Evolutionary conservation across 2,888 invertebrate species (phyloP).

Genomic region (Clivina fossor): DNA sequence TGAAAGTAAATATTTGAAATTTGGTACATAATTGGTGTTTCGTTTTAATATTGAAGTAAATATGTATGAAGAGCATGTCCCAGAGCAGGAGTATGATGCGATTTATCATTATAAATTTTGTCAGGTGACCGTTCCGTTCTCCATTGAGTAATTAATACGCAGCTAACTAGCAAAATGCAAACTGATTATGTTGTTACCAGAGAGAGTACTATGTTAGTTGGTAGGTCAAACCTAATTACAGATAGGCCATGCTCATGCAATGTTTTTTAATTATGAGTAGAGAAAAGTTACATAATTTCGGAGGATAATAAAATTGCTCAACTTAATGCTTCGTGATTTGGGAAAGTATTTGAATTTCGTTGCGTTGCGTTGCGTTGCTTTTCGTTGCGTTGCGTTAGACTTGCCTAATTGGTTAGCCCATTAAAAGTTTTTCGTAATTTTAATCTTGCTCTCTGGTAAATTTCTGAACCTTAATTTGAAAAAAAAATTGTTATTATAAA

Average conservation of each 20-base stretch:
- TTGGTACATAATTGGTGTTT: slow-evolving; percentile 23
- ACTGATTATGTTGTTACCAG: slow-evolving; percentile 28
- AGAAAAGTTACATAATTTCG: slow-evolving; percentile 27
- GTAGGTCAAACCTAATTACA: no score
- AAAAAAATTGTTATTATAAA: slow-evolving; percentile 28
- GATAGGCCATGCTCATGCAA: no score
- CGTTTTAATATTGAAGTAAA: slow-evolving; percentile 23
- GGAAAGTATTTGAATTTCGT: slow-evolving; percentile 20
- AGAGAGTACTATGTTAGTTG: no score
- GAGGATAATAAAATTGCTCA: slow-evolving; percentile 23
- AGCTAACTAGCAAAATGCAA: no score
- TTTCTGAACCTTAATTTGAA: slow-evolving; percentile 14
- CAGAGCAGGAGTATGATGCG: slow-evolving; percentile 13
- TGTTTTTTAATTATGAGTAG: slow-evolving; percentile 10
- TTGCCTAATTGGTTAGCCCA: slow-evolving; percentile 25
- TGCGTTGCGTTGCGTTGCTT: not conserved
- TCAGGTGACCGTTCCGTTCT: slow-evolving; percentile 21
- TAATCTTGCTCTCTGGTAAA: slow-evolving; percentile 20
- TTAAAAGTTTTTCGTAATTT: slow-evolving; percentile 28
- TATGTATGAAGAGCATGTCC: no score
- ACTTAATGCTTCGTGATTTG: slow-evolving; percentile 22
- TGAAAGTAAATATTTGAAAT: no score
- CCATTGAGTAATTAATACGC: slow-evolving; percentile 21
- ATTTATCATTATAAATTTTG: slow-evolving; percentile 33
- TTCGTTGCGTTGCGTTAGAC: not conserved